Evolutionary conservation across 2,888 invertebrate species (phyloP), one percentile per base, ranked within the genome.

Genomic region (Nesidiocoris tenuis): DNA sequence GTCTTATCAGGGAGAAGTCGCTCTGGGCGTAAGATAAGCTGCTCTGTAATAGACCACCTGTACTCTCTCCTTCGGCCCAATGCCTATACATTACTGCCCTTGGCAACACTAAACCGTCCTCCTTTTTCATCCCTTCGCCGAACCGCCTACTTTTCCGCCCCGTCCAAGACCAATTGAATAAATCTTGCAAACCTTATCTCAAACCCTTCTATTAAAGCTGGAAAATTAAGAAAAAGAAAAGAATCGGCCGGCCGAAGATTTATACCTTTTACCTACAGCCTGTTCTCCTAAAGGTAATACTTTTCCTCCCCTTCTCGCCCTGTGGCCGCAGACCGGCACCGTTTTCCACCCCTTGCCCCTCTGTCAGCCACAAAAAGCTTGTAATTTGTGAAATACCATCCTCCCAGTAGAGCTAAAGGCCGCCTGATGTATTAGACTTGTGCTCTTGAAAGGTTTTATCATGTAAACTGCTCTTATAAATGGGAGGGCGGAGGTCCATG

Each of bases 191-290:
- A 74, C 74, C 74, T 74, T 74, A 74, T 64, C 74, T 74, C 74
- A 56, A 64, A 74, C 74, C 74, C 74, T 74, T 74, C 74, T 74
- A 74, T 74, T 74, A 74, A 74, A 74, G 55, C 74, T 64, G 63
- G 74, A 63, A 74, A 74, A 74, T 74, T 74, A 74, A 74, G 74
- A 70, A 70, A 67, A 70, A 70, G 70, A 70, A 70, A 70, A 59
- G 70, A 70, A 70, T 70, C 70, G 70, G 59, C 59, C 12, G 22
- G 25, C 57, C 54, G 12, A 25, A 70, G 70, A 70, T 70, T 70
- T 70, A 70, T 70, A 57, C 59, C 59, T 59, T 24, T 19, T n/a
- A 19, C 22, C 70, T 59, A n/a, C 22, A 56, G 57, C 59, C 70
- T 70, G 70, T 70, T 70, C 59, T 57, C 70, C 25, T 23, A 21